Evolutionary conservation across 2,888 invertebrate species (phyloP).

Genomic region (Philonicus albiceps): DNA sequence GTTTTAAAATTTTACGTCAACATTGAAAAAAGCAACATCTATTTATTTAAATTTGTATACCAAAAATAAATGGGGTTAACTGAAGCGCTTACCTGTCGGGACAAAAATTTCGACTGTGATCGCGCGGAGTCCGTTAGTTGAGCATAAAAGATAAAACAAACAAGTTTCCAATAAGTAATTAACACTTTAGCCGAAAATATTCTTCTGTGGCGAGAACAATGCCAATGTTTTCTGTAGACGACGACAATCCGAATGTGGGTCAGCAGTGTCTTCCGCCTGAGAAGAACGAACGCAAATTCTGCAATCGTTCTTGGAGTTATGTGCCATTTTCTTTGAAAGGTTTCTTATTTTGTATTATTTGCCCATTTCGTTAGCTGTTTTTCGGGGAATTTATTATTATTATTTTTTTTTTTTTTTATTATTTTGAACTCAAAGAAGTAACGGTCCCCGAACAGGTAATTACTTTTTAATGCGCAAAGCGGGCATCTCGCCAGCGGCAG

Average conservation of each 20-base stretch:
- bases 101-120: not conserved
- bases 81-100: not conserved
- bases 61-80: not conserved
- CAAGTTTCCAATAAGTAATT: not conserved
- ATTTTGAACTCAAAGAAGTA: not conserved
- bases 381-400: not conserved
- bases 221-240: not conserved
- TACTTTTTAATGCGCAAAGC: not conserved
- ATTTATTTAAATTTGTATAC: not conserved
- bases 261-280: not conserved
- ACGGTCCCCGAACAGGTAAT: not conserved
- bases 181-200: not conserved
- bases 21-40: too few relatives aligned
- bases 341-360: not conserved
- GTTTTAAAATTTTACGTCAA: too few relatives aligned
- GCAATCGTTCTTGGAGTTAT: not conserved
- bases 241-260: not conserved
- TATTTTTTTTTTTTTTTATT: not conserved
- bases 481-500: not conserved
- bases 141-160: not conserved
- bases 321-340: not conserved
- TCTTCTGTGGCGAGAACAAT: not conserved
- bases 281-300: slow-evolving; percentile 9
- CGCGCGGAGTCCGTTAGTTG: not conserved
- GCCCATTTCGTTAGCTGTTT: not conserved